These are phyloP conservation scores for Phaethon lepturus DNA, from an alignment of 2,113 vertebrate species.

Conservation along the genomic window DNA sequence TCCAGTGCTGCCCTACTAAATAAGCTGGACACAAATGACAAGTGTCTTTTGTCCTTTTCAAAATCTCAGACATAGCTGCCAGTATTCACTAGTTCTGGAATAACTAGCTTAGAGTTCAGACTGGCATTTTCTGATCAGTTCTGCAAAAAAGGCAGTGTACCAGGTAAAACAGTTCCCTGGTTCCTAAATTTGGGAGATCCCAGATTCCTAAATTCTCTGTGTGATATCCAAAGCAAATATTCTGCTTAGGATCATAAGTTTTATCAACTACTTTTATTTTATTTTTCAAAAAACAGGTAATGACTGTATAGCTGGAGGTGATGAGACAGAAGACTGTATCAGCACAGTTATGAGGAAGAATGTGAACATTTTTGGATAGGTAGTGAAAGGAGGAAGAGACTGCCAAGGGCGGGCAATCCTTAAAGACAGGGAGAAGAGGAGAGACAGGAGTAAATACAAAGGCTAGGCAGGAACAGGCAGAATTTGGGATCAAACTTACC, in stretches of 20 bases:
- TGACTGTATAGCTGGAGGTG: neutral
- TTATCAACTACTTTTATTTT: neutral
- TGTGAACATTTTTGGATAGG: neutral
- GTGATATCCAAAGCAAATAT: neutral
- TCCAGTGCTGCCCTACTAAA: neutral
- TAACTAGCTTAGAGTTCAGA: neutral
- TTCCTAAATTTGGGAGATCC: neutral
- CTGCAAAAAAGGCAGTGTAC: neutral
- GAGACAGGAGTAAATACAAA: neutral
- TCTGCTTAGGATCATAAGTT: neutral
- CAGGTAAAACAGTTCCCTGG: neutral
- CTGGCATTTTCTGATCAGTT: neutral
- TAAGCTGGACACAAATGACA: neutral
- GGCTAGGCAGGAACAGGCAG: neutral
- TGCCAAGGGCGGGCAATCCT: neutral
- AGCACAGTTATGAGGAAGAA: neutral
- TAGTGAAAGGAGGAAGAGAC: neutral
- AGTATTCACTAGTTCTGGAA: neutral
- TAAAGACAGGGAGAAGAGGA: neutral
- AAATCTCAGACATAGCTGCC: neutral
- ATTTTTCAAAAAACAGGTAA: neutral
- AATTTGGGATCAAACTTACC: neutral
- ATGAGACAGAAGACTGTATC: neutral
- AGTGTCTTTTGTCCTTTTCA: neutral
- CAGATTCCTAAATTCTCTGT: neutral